A percentile compares a stretch with the other conserved stretches of the same genome.
These are phyloP conservation scores for Lethrus apterus DNA, from an alignment of 1,140 invertebrate species.

Conservation along the genomic window DNA sequence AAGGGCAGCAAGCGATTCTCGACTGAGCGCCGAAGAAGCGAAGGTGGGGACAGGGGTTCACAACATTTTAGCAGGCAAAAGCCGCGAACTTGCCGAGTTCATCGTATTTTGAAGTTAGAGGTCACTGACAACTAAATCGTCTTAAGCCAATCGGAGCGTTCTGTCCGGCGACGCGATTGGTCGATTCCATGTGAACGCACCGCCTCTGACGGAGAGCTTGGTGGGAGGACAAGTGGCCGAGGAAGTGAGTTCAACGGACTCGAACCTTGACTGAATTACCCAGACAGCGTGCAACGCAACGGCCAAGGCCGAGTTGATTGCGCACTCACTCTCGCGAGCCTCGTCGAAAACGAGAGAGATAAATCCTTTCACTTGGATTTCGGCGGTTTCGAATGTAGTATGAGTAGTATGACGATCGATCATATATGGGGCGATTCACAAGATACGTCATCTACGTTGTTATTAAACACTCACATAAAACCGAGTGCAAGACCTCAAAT, in stretches of 20 bases:
- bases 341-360: conserved; percentile 25
- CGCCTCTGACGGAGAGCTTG: conserved; percentile 25
- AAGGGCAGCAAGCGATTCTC: conserved; percentile 35
- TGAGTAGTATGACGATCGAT: conserved; percentile 4
- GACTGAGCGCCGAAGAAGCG: conserved; percentile 24
- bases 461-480: too few relatives aligned
- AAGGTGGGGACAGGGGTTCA: conserved; percentile 17
- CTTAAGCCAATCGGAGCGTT: conserved; percentile 26
- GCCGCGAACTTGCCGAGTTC: conserved; percentile 44
- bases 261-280: conserved; percentile 65
- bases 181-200: conserved; percentile 20
- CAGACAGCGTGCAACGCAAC: conserved; percentile 47
- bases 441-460: too few relatives aligned
- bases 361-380: conserved; percentile 25
- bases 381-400: background rate
- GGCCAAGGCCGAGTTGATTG: conserved; percentile 47
- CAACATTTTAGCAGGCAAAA: conserved; percentile 26
- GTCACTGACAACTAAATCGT: conserved; percentile 49
- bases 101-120: conserved; percentile 56
- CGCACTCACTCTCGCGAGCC: conserved; percentile 22
- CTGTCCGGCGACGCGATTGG: conserved; percentile 14
- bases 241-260: conserved; percentile 52
- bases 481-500: background rate
- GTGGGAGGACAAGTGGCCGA: conserved; percentile 29
- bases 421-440: conserved; percentile 11